Evolutionary conservation across 1,140 invertebrate genomes (phyloP).

Genomic region (Lasioglossum baleicum): DNA sequence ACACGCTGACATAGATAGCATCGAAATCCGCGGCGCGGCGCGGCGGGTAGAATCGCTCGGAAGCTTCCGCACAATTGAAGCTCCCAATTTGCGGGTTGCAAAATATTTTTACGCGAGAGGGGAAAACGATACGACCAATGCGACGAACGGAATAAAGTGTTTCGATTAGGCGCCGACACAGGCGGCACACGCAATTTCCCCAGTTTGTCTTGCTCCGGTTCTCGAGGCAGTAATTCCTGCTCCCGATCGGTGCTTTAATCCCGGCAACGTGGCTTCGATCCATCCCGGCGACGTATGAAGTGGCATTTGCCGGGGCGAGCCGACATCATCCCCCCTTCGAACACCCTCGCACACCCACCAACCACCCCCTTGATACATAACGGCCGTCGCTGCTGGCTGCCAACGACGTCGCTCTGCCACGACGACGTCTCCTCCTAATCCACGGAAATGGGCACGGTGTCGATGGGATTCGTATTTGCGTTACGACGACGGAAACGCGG

Average conservation of each 20-base stretch:
- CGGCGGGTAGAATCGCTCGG: not conserved
- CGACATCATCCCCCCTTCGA: constrained; percentile 38
- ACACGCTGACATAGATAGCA: not conserved
- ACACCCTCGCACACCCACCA: constrained; percentile 10
- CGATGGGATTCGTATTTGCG: constrained; percentile 62
- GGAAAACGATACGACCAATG: too few species aligned
- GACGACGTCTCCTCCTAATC: constrained; percentile 56
- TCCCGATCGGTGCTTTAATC: constrained; percentile 54
- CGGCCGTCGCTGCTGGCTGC: constrained; percentile 21
- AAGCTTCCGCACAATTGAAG: not conserved
- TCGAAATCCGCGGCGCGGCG: not conserved
- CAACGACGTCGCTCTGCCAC: not conserved
- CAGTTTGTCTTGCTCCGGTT: constrained; percentile 32
- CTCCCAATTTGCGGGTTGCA: not conserved
- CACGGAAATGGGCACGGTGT: constrained; percentile 66
- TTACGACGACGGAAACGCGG: constrained; percentile 61
- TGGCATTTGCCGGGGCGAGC: constrained; percentile 46
- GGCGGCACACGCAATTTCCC: constrained; percentile 4
- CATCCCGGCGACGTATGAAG: constrained; percentile 49
- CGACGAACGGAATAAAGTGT: constrained; percentile 27
- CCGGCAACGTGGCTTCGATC: constrained; percentile 49
- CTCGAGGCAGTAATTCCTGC: constrained; percentile 48
- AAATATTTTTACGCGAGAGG: constrained; percentile 15
- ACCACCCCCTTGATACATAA: constrained; percentile 15
- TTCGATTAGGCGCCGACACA: not conserved